Evolutionary conservation across 2,113 vertebrate species (phyloP), one percentile per base, ranked within the genome.

Genomic region (Pseudonaja textilis): DNA sequence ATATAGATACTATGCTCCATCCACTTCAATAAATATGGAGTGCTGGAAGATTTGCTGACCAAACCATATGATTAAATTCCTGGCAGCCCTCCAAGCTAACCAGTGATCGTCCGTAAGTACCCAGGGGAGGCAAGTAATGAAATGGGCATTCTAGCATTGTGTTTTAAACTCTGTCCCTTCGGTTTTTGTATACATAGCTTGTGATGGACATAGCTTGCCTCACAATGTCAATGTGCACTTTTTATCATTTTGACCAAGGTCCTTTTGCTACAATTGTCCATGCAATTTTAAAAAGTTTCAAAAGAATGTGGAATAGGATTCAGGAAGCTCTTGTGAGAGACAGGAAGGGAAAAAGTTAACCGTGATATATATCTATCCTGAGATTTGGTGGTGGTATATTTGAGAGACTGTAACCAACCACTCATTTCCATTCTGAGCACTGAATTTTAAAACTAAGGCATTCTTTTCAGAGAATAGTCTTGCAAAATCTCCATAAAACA

Each of bases 361-460:
- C 6, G 3, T 56, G 54, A 56, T 45, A n/a, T 20, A 56, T 45
- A n/a, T 20, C 18, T 29, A 47, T 69, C 34, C 12, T 89, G 42
- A 25, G 47, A 5, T 39, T 59, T 26, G 26, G 29, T 85, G 59
- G n/a, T 55, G 6, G 29, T 74, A 2, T 1, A 8, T 59, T 26
- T 91, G 23, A 55, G 47, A 85, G 11, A 74, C 39, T 23, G 26
- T 10, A n/a, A 50, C 16, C 10, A 47, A 69, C 14, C 55, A 64
- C 39, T 26, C 29, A 26, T 47, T 87, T 91, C n/a, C 42, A 26
- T 50, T 50, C 8, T n/a, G 9, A n/a, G 0, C 0, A 12, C 88
- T 94, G 55, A 23, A 90, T 92, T 95, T 91, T 42, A 39, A 55
- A 91, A 94, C 95, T 94, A 85, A 94, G 54, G 93, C 92, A 89